A percentile compares a stretch with the other conserved stretches of the same genome.
These are phyloP conservation scores for Orchestia grillus DNA, from an alignment of 1,140 invertebrate genomes.

Conservation along the genomic window DNA sequence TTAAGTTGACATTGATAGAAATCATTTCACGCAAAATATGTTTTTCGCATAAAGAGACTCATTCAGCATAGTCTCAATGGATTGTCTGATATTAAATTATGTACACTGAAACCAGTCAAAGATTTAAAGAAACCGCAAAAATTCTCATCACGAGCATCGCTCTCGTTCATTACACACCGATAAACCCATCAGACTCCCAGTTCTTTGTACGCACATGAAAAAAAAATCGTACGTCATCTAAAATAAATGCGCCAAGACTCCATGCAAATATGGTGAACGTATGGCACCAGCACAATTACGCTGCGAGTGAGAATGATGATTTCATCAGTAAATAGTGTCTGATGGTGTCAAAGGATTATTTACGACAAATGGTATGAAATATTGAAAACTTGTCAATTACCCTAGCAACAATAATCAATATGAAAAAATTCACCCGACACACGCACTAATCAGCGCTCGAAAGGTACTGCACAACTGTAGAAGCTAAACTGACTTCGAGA, in stretches of 20 bases:
- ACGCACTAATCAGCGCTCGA: neutral
- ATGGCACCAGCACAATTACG: neutral
- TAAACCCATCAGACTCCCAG: too few relatives aligned
- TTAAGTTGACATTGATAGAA: too few relatives aligned
- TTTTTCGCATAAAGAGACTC: too few relatives aligned
- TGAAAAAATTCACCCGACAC: neutral
- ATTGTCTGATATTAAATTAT: too few relatives aligned
- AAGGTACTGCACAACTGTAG: neutral
- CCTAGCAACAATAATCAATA: neutral
- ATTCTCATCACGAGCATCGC: too few relatives aligned
- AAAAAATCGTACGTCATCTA: neutral
- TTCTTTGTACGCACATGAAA: neutral
- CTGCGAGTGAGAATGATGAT: neutral
- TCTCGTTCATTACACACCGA: too few relatives aligned
- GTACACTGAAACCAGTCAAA: too few relatives aligned
- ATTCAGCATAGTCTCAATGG: too few relatives aligned
- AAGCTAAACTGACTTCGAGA: neutral
- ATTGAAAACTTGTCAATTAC: neutral
- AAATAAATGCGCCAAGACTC: neutral
- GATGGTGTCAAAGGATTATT: neutral
- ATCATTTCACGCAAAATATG: too few relatives aligned
- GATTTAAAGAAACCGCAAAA: too few relatives aligned
- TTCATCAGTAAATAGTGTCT: neutral
- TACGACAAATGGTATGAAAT: neutral
- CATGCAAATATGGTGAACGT: neutral